Base-by-base conservation (phyloP, 2,797 vertebrate species). In the Florisuga fusca region DNA sequence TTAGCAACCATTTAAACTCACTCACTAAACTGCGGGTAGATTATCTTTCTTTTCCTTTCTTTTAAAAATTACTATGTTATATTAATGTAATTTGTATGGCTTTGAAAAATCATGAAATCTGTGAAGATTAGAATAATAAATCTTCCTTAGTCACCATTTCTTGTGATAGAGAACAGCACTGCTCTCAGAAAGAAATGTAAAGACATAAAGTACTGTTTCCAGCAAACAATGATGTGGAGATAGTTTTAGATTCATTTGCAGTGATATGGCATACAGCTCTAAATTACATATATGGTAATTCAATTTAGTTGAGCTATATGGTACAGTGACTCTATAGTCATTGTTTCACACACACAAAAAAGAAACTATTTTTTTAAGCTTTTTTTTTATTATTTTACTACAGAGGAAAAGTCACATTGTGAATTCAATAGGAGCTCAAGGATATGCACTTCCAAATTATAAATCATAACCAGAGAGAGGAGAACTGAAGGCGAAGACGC, bases 391-490 rank as follows among this genome's bases (percentile, higher is more conserved):
- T 41, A 14, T 41, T 41, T 90, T 59, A n/a, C 18, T 67, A 6
- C 7, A 12, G 13, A 87, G 84, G 16, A 77, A 51, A 89, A 82
- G 77, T 66, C n/a, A 66, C 10, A 77, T 29, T 23, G 22, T 84
- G 57, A 96, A 89, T 84, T 93, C 83, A 80, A 53, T 58, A 75
- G 33, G 36, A 93, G 29, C 51, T 92, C 59, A 84, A 92, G 34
- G 33, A 96, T 96, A 94, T 71, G 63, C 3, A 19, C 27, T 58
- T 15, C 8, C 33, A 85, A 15, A 88, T 87, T 83, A 76, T 94
- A 94, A 94, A 94, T 62, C 61, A 61, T 78, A 90, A 69, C 2
- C 3, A 87, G 83, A 74, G 53, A 87, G 54, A 89, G 84, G 58
- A 69, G 45, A 85, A 50, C 38, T 57, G 43, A 93, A 97, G 18